A percentile compares a stretch with the other conserved stretches of the same genome.
Conservation (phyloP, 2,888 invertebrate species). For the Phyllotreta striolata region DNA sequence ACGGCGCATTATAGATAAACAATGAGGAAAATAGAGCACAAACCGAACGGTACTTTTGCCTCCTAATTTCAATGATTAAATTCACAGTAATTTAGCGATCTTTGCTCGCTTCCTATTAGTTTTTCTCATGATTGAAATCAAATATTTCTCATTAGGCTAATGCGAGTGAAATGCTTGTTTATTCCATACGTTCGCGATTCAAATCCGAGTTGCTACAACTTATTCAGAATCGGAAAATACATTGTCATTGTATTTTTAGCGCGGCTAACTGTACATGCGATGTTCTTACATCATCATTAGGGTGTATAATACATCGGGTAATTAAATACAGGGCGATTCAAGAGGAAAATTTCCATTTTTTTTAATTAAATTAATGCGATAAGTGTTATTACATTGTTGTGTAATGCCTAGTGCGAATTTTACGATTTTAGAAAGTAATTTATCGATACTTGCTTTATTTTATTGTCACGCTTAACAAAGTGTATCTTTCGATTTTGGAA, state of each 20-base stretch:
- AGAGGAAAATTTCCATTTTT: conserved; percentile 3
- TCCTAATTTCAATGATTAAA: conserved; percentile 22
- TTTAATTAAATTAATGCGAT: too few relatives aligned
- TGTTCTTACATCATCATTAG: too few relatives aligned
- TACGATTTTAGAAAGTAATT: conserved; percentile 18
- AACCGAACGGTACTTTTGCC: conserved; percentile 21
- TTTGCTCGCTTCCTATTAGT: conserved; percentile 19
- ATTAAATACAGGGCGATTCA: too few relatives aligned
- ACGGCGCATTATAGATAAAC: conserved; percentile 5
- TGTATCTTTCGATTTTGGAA: not conserved
- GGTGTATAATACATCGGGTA: too few relatives aligned
- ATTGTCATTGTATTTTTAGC: conserved; percentile 12
- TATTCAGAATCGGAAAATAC: too few relatives aligned
- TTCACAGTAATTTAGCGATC: conserved; percentile 1
- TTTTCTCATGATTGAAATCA: conserved; percentile 28
- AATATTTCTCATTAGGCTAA: conserved; percentile 20
- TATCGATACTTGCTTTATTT: conserved; percentile 10
- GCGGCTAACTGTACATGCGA: conserved; percentile 20
- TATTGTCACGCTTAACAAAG: conserved; percentile 15
- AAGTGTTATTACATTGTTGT: not conserved
- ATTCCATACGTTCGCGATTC: conserved; percentile 7
- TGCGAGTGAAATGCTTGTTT: conserved; percentile 20
- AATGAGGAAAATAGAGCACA: conserved; percentile 20
- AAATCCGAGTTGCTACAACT: conserved; percentile 12
- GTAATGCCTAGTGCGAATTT: not conserved